Conservation (phyloP, 2,797 vertebrate genomes). For the Takifugu rubripes region DNA sequence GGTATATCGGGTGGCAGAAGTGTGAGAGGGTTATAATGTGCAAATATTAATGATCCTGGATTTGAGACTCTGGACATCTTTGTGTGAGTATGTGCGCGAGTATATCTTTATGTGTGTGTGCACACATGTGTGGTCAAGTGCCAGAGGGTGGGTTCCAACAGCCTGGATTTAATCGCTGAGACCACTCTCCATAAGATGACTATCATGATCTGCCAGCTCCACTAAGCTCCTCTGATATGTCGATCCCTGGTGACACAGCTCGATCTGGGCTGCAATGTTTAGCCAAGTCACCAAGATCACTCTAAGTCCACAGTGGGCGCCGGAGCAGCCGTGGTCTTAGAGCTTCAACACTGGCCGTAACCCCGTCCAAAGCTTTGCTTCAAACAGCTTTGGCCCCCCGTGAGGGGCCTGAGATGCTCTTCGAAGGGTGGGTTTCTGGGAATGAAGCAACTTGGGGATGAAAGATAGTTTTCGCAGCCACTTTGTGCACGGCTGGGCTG, state of each 20-base stretch:
- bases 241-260: conserved; percentile 70
- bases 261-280: conserved; percentile 61
- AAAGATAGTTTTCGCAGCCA: conserved; percentile 61
- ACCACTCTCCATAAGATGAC: conserved; percentile 73
- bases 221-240: conserved; percentile 73
- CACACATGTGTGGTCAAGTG: conserved; percentile 65
- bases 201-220: conserved; percentile 72
- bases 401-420: conserved; percentile 52
- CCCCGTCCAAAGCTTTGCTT: conserved; percentile 64
- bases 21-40: conserved; percentile 77
- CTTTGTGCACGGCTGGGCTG: conserved; percentile 64
- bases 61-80: conserved; percentile 73
- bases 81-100: conserved; percentile 29
- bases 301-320: conserved; percentile 68
- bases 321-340: conserved; percentile 61
- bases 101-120: conserved; percentile 31
- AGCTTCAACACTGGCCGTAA: conserved; percentile 54
- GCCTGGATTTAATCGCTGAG: conserved; percentile 75
- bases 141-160: conserved; percentile 71
- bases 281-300: conserved; percentile 73
- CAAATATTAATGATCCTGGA: conserved; percentile 79
- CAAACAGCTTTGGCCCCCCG: conserved; percentile 57
- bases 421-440: conserved; percentile 53
- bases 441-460: conserved; percentile 56
- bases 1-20: conserved; percentile 77